These are phyloP conservation scores for Mycogona germanica DNA, from an alignment of 2,888 invertebrate genomes.

Conservation along the genomic window DNA sequence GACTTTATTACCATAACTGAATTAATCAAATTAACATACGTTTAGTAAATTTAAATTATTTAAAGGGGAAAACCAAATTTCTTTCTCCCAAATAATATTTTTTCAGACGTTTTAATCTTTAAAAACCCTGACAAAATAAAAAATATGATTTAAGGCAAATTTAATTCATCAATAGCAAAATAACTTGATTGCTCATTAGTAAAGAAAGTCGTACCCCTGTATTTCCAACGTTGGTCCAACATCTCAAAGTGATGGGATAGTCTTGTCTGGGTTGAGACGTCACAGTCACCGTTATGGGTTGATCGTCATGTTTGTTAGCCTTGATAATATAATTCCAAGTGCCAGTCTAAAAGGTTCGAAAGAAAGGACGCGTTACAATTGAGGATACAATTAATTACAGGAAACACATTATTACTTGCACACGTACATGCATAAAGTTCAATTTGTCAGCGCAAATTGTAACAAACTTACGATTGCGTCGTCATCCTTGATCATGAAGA, in stretches of 20 bases:
- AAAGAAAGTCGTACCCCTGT: not conserved
- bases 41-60: no score
- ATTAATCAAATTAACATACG: no score
- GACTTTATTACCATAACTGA: no score
- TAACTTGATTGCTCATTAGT: not conserved
- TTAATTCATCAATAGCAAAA: not conserved
- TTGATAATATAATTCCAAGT: conserved; percentile 12
- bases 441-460: not conserved
- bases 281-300: conserved; percentile 15
- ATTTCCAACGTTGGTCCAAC: conserved; percentile 18
- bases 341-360: conserved; percentile 3
- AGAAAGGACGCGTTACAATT: not conserved
- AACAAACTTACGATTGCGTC: conserved; percentile 4
- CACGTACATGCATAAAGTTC: not conserved
- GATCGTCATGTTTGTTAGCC: conserved; percentile 12
- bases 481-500: conserved; percentile 9
- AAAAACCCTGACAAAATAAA: no score
- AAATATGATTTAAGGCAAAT: no score
- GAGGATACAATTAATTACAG: no score
- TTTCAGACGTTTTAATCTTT: no score
- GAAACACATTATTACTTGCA: not conserved
- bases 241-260: conserved; percentile 10
- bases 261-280: conserved; percentile 4
- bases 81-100: no score
- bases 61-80: no score